phyloP scores from a whole-genome alignment of 1,140 invertebrate species.

The Ceratosolen solmsi region DNA sequence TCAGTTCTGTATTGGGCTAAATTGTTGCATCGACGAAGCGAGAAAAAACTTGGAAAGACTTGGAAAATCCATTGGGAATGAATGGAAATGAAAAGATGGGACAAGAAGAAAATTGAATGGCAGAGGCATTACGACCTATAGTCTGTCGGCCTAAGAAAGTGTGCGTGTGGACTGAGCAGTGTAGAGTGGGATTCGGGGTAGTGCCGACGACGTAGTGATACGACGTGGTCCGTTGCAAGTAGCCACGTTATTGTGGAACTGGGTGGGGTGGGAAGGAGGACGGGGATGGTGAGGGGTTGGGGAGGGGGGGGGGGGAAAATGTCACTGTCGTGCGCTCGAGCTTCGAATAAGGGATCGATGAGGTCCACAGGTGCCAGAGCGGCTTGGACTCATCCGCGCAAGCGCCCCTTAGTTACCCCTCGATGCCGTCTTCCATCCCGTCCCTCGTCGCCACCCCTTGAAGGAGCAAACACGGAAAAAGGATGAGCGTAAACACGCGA shows the following conservation, averaged over 20 bases:
- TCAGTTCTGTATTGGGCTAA: too few relatives aligned
- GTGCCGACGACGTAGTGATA: too few relatives aligned
- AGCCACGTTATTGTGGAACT: too few relatives aligned
- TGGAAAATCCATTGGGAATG: too few relatives aligned
- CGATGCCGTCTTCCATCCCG: background rate
- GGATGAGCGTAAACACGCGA: background rate
- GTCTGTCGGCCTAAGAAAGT: background rate
- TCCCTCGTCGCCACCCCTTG: background rate
- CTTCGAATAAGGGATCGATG: conserved; percentile 59
- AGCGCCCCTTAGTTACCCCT: conserved; percentile 51
- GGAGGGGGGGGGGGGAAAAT: conserved; percentile 51
- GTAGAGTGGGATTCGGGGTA: too few relatives aligned
- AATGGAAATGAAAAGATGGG: too few relatives aligned
- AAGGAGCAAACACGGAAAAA: background rate
- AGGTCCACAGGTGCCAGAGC: conserved; percentile 61
- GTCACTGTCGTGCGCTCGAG: conserved; percentile 48
- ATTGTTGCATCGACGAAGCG: too few relatives aligned
- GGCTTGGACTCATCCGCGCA: conserved; percentile 57
- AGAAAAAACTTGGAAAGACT: background rate
- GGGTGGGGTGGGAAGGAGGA: background rate
- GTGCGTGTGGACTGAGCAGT: too few relatives aligned
- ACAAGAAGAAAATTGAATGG: conserved; percentile 16
- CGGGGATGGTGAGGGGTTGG: background rate
- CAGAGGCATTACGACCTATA: background rate
- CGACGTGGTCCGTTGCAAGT: too few relatives aligned